Evolutionary conservation across 2,888 invertebrate species (phyloP).

Genomic region (Miltochrista miniata): DNA sequence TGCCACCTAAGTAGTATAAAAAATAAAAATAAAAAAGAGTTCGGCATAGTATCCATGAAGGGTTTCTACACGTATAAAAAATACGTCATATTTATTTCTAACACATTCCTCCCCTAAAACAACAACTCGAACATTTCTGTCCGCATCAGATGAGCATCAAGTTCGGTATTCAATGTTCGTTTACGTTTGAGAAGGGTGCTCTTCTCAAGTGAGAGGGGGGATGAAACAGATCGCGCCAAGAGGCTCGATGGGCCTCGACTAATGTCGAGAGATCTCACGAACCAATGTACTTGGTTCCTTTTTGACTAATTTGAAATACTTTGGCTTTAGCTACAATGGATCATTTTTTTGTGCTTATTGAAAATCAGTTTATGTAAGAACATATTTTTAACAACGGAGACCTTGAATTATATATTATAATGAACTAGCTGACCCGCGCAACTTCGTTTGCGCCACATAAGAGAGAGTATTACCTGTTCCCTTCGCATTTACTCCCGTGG

Average conservation of each 20-base stretch:
- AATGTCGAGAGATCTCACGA: constrained; percentile 26
- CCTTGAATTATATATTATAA: too few species aligned
- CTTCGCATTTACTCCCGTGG: too few species aligned
- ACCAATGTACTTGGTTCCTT: constrained; percentile 11
- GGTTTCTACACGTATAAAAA: too few species aligned
- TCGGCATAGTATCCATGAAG: too few species aligned
- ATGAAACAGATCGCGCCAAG: constrained; percentile 37
- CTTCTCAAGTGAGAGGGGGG: constrained; percentile 33
- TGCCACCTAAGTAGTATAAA: too few species aligned
- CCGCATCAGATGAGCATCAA: constrained; percentile 18
- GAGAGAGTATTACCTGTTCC: too few species aligned
- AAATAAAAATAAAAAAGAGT: too few species aligned
- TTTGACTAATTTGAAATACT: constrained; percentile 29
- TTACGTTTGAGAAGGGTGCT: constrained; percentile 42
- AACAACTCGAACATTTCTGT: constrained; percentile 13
- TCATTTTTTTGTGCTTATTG: not conserved
- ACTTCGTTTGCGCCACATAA: too few species aligned
- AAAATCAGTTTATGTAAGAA: too few species aligned
- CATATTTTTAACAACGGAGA: too few species aligned
- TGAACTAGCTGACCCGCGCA: too few species aligned
- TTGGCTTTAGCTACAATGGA: not conserved
- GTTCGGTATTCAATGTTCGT: constrained; percentile 20
- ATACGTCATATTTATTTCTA: too few species aligned
- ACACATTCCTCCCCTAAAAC: not conserved
- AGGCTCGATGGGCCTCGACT: constrained; percentile 45